A percentile compares a stretch with the other conserved stretches of the same genome.
Evolutionary conservation across 2,113 vertebrate genomes (phyloP).

Genomic region (Passer domesticus): DNA sequence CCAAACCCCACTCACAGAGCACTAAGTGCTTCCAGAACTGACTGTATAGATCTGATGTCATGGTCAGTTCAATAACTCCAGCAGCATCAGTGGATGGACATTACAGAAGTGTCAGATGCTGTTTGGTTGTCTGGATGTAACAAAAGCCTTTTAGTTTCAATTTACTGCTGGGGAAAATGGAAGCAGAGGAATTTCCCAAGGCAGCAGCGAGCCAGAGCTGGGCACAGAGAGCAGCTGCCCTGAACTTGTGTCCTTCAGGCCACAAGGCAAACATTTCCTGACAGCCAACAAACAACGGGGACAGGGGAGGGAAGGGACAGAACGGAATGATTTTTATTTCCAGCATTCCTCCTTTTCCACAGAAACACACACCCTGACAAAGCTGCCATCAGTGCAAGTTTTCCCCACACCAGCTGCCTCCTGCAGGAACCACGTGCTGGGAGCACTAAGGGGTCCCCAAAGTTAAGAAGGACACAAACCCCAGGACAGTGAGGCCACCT

Average conservation of each 20-base stretch:
- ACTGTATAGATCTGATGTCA: constrained; percentile 4
- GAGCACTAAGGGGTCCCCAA: not conserved
- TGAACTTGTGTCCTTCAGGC: not conserved
- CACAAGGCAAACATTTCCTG: not conserved
- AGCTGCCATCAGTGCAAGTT: not conserved
- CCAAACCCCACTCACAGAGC: not conserved
- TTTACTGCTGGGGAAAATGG: constrained; percentile 27
- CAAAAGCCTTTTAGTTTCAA: constrained; percentile 27
- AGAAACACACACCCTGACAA: not conserved
- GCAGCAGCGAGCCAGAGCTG: not conserved
- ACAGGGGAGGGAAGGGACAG: not conserved
- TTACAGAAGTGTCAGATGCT: not conserved
- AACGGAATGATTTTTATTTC: not conserved
- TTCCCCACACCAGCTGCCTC: not conserved
- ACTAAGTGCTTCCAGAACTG: not conserved
- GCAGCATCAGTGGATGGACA: not conserved
- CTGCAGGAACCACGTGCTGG: rapidly evolving
- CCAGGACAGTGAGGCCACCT: not conserved
- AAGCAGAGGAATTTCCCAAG: not conserved
- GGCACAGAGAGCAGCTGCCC: not conserved
- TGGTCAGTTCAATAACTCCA: not conserved
- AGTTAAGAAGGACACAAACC: not conserved
- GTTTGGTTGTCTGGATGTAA: not conserved
- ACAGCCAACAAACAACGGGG: not conserved
- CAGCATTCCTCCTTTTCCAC: not conserved